Percentiles rank a stretch among this genome's conserved stretches.
phyloP scores from a whole-genome alignment of 1,140 invertebrate genomes.

The Caerostris darwini region DNA sequence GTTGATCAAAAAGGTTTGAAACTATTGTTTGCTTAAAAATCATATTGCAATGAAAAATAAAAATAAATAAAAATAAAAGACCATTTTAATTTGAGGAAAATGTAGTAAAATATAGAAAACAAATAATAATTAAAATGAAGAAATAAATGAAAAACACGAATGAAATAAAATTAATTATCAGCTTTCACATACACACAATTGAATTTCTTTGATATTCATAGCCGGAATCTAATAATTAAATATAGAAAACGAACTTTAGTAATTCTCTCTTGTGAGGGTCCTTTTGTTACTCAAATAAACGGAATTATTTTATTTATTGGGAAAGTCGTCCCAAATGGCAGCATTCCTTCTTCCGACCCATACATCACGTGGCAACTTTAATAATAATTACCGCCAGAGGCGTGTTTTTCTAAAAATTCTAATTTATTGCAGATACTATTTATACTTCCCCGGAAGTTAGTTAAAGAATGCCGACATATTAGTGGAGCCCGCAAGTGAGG shows the following conservation, averaged over 20 bases:
- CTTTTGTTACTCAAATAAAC: background rate
- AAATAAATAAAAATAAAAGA: no score
- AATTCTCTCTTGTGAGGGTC: background rate
- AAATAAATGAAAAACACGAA: no score
- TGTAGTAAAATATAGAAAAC: no score
- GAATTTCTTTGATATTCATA: background rate
- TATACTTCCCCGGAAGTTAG: background rate
- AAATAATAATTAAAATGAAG: no score
- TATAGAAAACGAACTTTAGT: background rate
- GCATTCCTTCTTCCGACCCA: background rate
- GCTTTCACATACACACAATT: background rate
- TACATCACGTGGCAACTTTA: background rate
- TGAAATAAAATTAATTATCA: no score
- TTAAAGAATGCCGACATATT: conserved; percentile 10
- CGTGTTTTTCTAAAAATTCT: background rate
- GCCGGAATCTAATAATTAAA: background rate
- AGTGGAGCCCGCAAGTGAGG: background rate
- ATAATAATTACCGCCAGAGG: conserved; percentile 14
- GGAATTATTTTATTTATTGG: background rate
- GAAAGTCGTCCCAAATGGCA: background rate
- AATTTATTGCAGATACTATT: background rate
- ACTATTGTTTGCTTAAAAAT: no score
- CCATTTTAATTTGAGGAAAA: no score
- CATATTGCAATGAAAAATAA: no score
- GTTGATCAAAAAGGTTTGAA: no score